Base-by-base conservation (phyloP, 2,888 invertebrate genomes). In the Caenorhabditis sulstoni region DNA sequence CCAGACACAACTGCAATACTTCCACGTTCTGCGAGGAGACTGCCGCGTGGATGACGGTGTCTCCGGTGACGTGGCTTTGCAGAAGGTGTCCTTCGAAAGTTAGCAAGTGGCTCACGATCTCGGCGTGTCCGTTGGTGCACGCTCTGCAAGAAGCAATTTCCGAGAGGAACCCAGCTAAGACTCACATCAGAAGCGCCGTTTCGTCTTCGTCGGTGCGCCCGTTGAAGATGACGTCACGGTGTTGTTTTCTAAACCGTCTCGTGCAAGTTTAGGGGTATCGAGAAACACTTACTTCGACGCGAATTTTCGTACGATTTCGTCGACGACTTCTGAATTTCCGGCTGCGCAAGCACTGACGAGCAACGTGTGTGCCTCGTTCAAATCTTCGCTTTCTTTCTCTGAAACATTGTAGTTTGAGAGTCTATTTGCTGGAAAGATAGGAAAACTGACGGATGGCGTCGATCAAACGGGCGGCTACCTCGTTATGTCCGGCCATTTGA, bases 31-130 rank as follows among this genome's bases (percentile, higher is more conserved):
- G 96, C 89, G 95, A 94, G 88, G 95, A 95, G 80, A 94, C 94
- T 3, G 96, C 95, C 66, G 95, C 94, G 91, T 97, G 96, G 0
- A 97, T 92, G 0, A 97, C 96, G 0, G 96, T 95, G 91, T 97
- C 96, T 89, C 94, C 94, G 1, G 96, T 96, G 35, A 95, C 94
- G 0, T 95, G 94, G 91, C 96, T 96, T 39, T 94, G 94, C 65
- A 96, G 93, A 0, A 95, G 95, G 92, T 96, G 96, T 0, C 96
- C 95, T 0, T 50, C 45, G 1, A 95, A 95, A 70, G 94, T 94
- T 52, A 97, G 91, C 37, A 98, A 92, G 3, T 94, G 92, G 80
- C 94, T 92, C 0, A 95, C 95, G 23, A 95, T 93, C 39, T 94
- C 93, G 41, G 94, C 93, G 81, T 94, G 93, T 0, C 97, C 97